Conservation (phyloP, 2,888 invertebrate genomes). For the Chydorus sphaericus region DNA sequence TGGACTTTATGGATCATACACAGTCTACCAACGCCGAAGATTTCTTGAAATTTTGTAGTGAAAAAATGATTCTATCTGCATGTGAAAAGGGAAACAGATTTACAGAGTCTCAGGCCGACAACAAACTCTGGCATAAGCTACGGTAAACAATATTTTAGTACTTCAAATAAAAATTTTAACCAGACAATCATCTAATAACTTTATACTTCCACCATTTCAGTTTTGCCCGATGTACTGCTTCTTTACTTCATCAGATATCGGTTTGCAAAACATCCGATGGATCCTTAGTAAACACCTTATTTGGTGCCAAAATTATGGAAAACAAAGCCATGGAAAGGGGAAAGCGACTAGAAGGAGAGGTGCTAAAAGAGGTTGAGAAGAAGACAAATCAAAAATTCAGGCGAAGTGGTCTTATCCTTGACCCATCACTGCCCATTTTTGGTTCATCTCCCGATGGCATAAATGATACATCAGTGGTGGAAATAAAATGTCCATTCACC, state of each 20-base stretch:
- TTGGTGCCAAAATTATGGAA: constrained; percentile 12
- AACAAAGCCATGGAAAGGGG: constrained; percentile 15
- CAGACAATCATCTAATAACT: constrained; percentile 11
- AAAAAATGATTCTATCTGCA: neutral
- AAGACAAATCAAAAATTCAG: neutral
- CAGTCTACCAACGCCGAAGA: neutral
- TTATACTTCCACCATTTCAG: no score
- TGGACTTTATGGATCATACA: neutral
- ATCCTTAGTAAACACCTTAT: constrained; percentile 6
- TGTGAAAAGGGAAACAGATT: neutral
- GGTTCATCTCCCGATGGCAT: constrained; percentile 17
- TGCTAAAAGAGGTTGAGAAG: constrained; percentile 1
- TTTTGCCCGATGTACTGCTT: no score
- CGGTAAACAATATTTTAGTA: constrained; percentile 13
- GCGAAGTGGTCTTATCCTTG: constrained; percentile 9
- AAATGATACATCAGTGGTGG: constrained; percentile 10
- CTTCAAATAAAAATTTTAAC: neutral
- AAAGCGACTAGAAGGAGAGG: constrained; percentile 11
- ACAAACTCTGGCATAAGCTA: constrained; percentile 11
- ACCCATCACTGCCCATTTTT: constrained; percentile 10
- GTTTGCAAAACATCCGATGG: constrained; percentile 8
- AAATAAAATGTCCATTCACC: constrained; percentile 15
- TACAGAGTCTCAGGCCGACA: constrained; percentile 12
- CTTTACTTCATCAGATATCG: no score
- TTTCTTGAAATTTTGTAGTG: neutral